These are phyloP conservation scores for Echeneis naucrates DNA, from an alignment of 2,797 vertebrate species.

Conservation along the genomic window DNA sequence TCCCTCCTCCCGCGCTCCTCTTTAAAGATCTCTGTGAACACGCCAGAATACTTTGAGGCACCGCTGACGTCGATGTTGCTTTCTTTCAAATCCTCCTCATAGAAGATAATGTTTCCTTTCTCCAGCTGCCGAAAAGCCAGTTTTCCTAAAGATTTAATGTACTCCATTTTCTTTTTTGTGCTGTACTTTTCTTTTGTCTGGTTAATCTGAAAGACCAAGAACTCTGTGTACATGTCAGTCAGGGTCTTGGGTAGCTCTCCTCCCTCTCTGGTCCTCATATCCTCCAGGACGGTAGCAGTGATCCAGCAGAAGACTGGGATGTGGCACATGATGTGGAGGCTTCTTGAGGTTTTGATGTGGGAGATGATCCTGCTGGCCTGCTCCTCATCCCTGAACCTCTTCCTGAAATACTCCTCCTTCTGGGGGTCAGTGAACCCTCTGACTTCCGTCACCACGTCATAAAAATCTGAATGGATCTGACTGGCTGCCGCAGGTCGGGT, in stretches of 20 bases:
- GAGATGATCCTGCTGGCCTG: background rate
- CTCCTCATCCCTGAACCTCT: background rate
- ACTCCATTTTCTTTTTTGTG: constrained; percentile 2
- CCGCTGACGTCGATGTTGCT: background rate
- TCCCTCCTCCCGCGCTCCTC: background rate
- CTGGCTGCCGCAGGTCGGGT: constrained; percentile 20
- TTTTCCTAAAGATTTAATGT: constrained; percentile 11
- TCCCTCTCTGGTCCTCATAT: background rate
- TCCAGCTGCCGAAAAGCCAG: constrained; percentile 20
- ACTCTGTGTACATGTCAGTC: constrained; percentile 40
- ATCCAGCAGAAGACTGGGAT: constrained; percentile 42
- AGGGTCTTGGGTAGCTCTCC: constrained; percentile 28
- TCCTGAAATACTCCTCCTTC: constrained; percentile 17
- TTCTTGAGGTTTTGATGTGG: constrained; percentile 6
- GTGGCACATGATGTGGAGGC: constrained; percentile 39
- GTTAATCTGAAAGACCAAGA: constrained; percentile 15
- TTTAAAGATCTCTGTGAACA: constrained; percentile 44
- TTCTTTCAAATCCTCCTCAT: constrained; percentile 22
- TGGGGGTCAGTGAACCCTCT: constrained; percentile 31
- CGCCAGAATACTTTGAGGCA: constrained; percentile 29
- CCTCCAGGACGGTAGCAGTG: constrained; percentile 11
- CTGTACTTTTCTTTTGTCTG: constrained; percentile 6
- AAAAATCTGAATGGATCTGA: background rate
- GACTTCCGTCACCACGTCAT: constrained; percentile 10
- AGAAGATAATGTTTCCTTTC: constrained; percentile 22